A percentile compares a stretch with the other conserved stretches of the same genome.
phyloP scores from a whole-genome alignment of 64 coral and sea anemone genomes.

The Montipora foliosa region DNA sequence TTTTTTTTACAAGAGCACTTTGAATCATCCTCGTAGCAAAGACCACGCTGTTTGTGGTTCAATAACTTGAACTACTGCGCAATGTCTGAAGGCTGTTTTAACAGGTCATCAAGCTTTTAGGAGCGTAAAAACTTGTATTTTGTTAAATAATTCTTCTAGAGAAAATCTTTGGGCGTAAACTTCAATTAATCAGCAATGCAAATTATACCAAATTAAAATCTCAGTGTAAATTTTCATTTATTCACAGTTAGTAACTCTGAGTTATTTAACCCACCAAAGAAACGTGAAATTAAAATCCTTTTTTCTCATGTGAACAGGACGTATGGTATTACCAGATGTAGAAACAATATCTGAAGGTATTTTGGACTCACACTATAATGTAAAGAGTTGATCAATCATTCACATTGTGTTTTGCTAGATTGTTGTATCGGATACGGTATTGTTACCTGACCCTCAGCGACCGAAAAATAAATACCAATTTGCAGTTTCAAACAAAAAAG shows the following conservation, averaged over 20 bases:
- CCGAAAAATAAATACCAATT: slow-evolving; percentile 51
- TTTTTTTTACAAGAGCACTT: neutral
- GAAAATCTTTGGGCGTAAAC: slow-evolving; percentile 1
- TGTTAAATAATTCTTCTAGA: neutral
- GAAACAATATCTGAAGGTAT: slow-evolving; percentile 28
- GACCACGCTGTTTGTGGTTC: neutral
- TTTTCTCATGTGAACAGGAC: neutral
- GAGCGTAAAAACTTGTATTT: neutral
- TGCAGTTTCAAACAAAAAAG: slow-evolving; percentile 47
- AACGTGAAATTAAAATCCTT: neutral
- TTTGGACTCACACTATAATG: neutral
- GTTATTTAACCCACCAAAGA: neutral
- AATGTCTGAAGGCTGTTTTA: neutral
- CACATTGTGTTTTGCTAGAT: slow-evolving; percentile 35
- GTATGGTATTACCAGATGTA: slow-evolving; percentile 9
- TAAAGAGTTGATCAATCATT: slow-evolving; percentile 57
- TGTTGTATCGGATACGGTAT: slow-evolving; percentile 39
- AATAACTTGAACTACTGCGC: neutral
- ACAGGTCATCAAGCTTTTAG: neutral
- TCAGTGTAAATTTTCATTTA: neutral
- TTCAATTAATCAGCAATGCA: neutral
- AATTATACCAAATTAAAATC: neutral
- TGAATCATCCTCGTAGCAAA: neutral
- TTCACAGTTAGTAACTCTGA: too few species aligned
- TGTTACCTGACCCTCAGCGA: slow-evolving; percentile 20